Conservation (phyloP, 2,888 invertebrate genomes). For the Drosophila lutescens region DNA sequence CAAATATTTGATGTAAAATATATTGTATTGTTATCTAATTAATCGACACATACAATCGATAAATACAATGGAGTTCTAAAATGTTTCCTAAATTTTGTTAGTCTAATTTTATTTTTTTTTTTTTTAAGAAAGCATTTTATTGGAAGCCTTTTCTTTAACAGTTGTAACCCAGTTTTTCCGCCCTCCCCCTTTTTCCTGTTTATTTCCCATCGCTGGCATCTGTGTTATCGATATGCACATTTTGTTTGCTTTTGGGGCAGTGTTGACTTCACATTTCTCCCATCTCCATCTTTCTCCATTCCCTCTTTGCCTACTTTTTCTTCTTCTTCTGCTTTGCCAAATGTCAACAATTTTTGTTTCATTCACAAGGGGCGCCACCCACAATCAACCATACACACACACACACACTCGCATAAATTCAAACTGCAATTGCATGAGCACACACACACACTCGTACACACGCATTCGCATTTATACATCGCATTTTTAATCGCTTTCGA, state of each 20-base stretch:
- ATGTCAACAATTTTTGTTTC: conserved; percentile 47
- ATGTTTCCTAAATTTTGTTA: no score
- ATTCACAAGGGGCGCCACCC: conserved; percentile 38
- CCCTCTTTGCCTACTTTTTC: no score
- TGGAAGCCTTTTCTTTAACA: no score
- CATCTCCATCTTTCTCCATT: no score
- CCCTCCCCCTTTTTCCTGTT: no score
- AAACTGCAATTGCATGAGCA: conserved; percentile 9
- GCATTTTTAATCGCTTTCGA: conserved; percentile 76
- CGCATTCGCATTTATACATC: conserved; percentile 34
- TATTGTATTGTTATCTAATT: no score
- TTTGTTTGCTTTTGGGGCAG: conserved; percentile 6
- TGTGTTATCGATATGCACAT: conserved; percentile 2
- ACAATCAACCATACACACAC: not conserved
- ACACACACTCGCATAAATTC: not conserved
- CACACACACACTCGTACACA: conserved; percentile 12
- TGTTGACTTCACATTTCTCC: conserved; percentile 1
- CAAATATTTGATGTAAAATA: no score
- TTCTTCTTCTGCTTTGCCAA: not conserved
- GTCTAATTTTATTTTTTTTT: not conserved
- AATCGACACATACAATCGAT: no score
- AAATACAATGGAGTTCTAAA: no score
- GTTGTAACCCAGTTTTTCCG: not conserved
- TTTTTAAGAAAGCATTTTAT: not conserved
- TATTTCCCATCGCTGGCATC: not conserved